Conservation (phyloP, 2,888 invertebrate species). For the Diloba caeruleocephala region DNA sequence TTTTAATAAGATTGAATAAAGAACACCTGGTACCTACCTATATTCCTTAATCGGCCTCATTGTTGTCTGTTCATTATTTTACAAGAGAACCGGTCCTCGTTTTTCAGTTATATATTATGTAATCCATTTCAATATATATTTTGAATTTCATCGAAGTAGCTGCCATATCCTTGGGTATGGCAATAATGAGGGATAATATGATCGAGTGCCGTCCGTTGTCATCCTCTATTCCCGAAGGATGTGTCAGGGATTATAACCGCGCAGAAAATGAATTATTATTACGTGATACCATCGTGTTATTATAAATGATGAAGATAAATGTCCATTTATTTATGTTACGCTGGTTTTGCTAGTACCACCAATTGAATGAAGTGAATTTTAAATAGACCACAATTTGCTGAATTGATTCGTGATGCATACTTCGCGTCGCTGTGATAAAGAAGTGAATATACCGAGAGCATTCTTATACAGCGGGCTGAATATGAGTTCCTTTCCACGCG, state of each 20-base stretch:
- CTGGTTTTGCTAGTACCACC: constrained; percentile 38
- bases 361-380: constrained; percentile 49
- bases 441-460: constrained; percentile 25
- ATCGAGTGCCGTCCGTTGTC: constrained; percentile 44
- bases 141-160: constrained; percentile 19
- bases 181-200: constrained; percentile 46
- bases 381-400: constrained; percentile 61
- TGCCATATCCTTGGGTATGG: constrained; percentile 21
- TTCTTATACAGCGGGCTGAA: constrained; percentile 15
- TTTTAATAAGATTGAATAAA: too few relatives aligned
- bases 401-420: constrained; percentile 62
- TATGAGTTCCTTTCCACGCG: too few relatives aligned
- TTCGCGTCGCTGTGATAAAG: constrained; percentile 43
- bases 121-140: constrained; percentile 18
- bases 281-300: constrained; percentile 20
- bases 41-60: constrained; percentile 3
- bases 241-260: constrained; percentile 28
- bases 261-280: constrained; percentile 31
- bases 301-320: constrained; percentile 34
- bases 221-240: constrained; percentile 40
- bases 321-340: constrained; percentile 30
- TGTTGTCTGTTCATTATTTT: too few relatives aligned
- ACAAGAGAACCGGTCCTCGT: too few relatives aligned
- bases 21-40: too few relatives aligned
- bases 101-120: not conserved